Conservation (phyloP, 1,140 invertebrate genomes). For the Tetragnatha versicolor region DNA sequence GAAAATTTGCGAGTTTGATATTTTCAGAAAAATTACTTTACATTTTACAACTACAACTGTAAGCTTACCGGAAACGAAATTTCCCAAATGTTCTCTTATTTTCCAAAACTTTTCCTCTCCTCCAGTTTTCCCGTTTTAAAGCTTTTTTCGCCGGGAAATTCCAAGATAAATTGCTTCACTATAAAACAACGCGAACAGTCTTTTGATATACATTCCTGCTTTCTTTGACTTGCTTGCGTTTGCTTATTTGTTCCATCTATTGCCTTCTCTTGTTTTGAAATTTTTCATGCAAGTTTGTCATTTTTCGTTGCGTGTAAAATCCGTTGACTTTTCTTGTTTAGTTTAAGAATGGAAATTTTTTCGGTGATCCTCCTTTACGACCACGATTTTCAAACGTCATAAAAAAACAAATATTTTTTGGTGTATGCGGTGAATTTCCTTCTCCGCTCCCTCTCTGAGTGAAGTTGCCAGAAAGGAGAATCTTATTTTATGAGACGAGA, state of each 20-base stretch:
- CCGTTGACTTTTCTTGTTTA: constrained; percentile 45
- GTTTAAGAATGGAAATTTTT: constrained; percentile 51
- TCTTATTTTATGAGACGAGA: constrained; percentile 20
- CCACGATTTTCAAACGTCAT: constrained; percentile 50
- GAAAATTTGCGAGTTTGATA: constrained; percentile 1
- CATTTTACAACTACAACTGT: background rate
- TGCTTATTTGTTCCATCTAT: constrained; percentile 42
- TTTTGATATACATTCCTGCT: constrained; percentile 45
- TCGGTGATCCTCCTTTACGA: constrained; percentile 40
- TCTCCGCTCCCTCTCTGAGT: constrained; percentile 3
- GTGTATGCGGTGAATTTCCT: background rate
- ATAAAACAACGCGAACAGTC: constrained; percentile 37
- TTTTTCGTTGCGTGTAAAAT: constrained; percentile 39
- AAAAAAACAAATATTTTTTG: constrained; percentile 46
- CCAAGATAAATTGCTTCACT: constrained; percentile 44
- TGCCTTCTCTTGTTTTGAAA: constrained; percentile 25
- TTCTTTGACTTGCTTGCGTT: constrained; percentile 26
- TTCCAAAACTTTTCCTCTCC: constrained; percentile 29
- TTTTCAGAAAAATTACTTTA: background rate
- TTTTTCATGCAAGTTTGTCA: constrained; percentile 49
- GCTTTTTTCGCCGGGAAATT: constrained; percentile 29
- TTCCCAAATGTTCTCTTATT: constrained; percentile 11
- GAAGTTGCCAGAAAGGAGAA: constrained; percentile 9
- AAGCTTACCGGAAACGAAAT: constrained; percentile 27
- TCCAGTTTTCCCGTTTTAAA: constrained; percentile 24